Evolutionary conservation across 1,140 invertebrate species (phyloP), one percentile per base, ranked within the genome.

Genomic region (Ceratina calcarata): DNA sequence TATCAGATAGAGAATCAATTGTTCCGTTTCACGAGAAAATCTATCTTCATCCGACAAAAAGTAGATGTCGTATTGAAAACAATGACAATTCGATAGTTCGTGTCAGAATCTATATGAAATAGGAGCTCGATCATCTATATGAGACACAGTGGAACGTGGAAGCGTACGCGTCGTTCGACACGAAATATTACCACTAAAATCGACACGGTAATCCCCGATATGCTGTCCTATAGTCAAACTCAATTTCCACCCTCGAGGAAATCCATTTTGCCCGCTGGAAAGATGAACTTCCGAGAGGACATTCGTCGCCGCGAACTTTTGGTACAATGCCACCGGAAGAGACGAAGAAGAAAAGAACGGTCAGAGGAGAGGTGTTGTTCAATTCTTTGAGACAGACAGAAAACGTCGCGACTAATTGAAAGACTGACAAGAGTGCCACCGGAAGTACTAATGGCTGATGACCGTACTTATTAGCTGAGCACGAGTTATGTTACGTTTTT

Each of bases 391-490:
- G 37, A 10, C 1, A 32, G 27, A 32, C 27, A 4, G 27, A 32
- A 32, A 45, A 45, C 37, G 37, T 45, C 37, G 37, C 83, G 70
- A 72, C 83, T 86, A 86, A 86, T 86, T 85, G 84, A 75, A 73
- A 22, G 62, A 67, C 37, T 53, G 75, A 85, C 58, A 82, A 82
- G 85, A 58, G 81, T 13, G 13, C 18, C 13, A 57, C 55, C 55
- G 55, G 55, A 57, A n/a, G 55, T 57, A 57, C 15, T 20, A 53
- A 65, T 51, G 61, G 66, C 71, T 69, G 70, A 81, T 81, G 72
- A 84, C 64, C 73, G 64, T 37, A 20, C 3, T 62, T 22, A 77
- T 60, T 76, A 74, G 76, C 61, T 55, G 53, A 49, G 57, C 49
- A 15, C 18, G 20, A 51, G 81, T 51, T 80, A 69, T 76, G 65